These are phyloP conservation scores for Trissonchulus latispiculum DNA, from an alignment of 2,888 invertebrate genomes.

Conservation along the genomic window DNA sequence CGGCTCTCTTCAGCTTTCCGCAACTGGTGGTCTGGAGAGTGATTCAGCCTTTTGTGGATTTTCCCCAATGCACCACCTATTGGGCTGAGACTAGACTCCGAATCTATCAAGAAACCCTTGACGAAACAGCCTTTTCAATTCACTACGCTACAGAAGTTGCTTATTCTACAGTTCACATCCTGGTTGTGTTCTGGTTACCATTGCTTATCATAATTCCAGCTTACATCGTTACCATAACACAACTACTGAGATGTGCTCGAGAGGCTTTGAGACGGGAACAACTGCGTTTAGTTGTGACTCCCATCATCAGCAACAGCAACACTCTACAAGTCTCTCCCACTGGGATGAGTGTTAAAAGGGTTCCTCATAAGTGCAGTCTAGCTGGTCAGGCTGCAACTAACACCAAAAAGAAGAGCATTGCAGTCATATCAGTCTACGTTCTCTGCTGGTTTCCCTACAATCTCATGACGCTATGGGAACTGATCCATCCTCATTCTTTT, in stretches of 20 bases:
- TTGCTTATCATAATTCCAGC: neutral
- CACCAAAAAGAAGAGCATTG: neutral
- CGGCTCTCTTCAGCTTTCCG: neutral
- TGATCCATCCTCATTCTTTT: neutral
- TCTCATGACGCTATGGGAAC: neutral
- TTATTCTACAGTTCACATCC: neutral
- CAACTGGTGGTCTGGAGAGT: constrained; percentile 6
- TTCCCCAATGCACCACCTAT: neutral
- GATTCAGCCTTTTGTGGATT: neutral
- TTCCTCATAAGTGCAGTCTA: neutral
- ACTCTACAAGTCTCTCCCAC: neutral
- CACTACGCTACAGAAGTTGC: neutral
- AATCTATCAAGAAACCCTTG: neutral
- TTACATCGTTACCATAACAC: neutral
- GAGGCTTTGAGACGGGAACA: neutral
- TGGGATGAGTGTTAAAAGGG: neutral
- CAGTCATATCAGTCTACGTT: neutral
- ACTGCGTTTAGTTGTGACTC: neutral
- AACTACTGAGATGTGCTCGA: neutral
- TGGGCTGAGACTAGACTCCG: neutral
- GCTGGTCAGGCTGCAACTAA: neutral
- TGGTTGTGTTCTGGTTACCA: neutral
- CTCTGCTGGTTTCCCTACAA: neutral
- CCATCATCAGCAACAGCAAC: neutral
- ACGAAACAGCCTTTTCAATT: neutral